Evolutionary conservation across 1,140 invertebrate species (phyloP), one percentile per base, ranked within the genome.

Genomic region (Philopotamus ludificatus): DNA sequence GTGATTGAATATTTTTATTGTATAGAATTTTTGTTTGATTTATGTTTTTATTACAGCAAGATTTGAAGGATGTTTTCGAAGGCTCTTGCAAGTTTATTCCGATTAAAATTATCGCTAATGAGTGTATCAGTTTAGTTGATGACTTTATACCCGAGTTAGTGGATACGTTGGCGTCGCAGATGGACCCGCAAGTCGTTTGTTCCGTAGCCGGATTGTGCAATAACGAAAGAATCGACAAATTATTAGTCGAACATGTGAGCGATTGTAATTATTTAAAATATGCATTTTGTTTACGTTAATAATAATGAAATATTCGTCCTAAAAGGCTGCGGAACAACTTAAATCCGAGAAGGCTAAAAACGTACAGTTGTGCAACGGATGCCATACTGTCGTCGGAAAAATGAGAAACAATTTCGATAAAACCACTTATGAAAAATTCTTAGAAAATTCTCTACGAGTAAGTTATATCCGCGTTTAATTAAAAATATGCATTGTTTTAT

Each of bases 121-220:
- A 93, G 79, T 97, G 94, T 73, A 85, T 86, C 25, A 86, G 86
- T 71, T 64, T 95, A 23, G 89, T 88, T 0, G 92, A 97, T 76
- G 83, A 94, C 66, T 95, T 93, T 75, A 87, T 94, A 60, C 91
- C 92, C 0, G 90, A 96, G 73, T 74, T 97, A 42, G 85, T 95
- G 41, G 93, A 96, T 72, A 91, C 90, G 9, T 75, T 95, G 21
- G 86, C 91, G 2, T 93, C 91, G 0, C 82, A 93, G 76, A 93
- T 94, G 92, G 89, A 94, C 79, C 91, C 91, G 10, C 85, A 90
- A 71, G 83, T 86, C 22, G 92, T 95, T 50, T 95, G 93, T 75
- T 85, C 89, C 0, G 90, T 94, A 2, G 91, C 93, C 67, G 93
- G 93, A 23, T 83, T 96, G 8, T 97, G 94, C 72, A 94, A 94